A percentile compares a stretch with the other conserved stretches of the same genome.
These are phyloP conservation scores for Pseudorhiza aurosa DNA, from an alignment of 30 jellyfish, hydroid and myxozoan genomes.

Conservation along the genomic window DNA sequence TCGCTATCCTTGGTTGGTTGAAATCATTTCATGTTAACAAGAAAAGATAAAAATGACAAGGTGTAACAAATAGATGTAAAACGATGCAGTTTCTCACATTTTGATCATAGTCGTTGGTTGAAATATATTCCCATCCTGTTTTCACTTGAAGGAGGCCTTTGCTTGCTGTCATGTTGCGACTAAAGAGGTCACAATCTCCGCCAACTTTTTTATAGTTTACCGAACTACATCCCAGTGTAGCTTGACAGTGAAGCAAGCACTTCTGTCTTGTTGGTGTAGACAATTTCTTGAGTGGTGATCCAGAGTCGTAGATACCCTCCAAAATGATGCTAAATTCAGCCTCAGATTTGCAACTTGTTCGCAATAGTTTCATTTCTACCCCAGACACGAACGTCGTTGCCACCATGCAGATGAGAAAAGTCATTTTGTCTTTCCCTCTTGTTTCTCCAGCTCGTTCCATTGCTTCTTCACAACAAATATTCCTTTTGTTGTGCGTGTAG, in stretches of 20 bases:
- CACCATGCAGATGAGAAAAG: too few relatives aligned
- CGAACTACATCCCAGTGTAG: slow-evolving; percentile 8
- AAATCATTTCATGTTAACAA: too few relatives aligned
- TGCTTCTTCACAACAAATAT: too few relatives aligned
- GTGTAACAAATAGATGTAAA: too few relatives aligned
- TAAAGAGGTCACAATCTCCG: slow-evolving; percentile 36
- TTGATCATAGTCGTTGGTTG: slow-evolving; percentile 23
- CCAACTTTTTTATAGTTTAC: slow-evolving; percentile 18
- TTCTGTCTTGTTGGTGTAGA: not conserved
- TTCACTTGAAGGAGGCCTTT: not conserved
- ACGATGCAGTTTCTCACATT: slow-evolving; percentile 35
- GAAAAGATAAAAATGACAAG: too few relatives aligned
- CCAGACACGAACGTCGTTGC: too few relatives aligned
- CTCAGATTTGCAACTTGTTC: not conserved
- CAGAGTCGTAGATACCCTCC: not conserved
- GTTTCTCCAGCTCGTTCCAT: too few relatives aligned
- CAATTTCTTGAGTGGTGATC: not conserved
- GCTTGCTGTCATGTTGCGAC: slow-evolving; percentile 14
- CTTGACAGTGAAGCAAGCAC: slow-evolving; percentile 19
- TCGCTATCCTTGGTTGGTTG: too few relatives aligned
- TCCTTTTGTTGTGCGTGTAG: too few relatives aligned
- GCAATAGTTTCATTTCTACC: not conserved
- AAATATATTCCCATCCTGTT: slow-evolving; percentile 26
- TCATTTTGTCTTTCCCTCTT: too few relatives aligned
- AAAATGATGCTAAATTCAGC: slow-evolving; percentile 28